Percentiles rank a stretch among this genome's conserved stretches.
phyloP scores from a whole-genome alignment of 2,797 vertebrate species.

The Sebastes hopkinsi region DNA sequence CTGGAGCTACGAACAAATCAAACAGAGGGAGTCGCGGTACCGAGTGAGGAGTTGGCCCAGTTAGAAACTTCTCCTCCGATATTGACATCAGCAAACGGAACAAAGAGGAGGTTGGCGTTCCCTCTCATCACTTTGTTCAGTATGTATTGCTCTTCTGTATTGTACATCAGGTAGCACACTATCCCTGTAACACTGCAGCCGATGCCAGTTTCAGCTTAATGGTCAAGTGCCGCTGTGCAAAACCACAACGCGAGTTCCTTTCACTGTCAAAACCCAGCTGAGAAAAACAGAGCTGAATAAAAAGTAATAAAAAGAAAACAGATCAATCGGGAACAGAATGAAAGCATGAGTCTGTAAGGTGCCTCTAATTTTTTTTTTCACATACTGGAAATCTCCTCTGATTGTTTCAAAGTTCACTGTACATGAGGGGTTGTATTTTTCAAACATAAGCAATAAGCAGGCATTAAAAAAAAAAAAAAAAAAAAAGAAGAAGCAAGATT shows the following conservation, averaged over 20 bases:
- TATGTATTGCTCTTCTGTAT: conserved; percentile 74
- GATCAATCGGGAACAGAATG: conserved; percentile 48
- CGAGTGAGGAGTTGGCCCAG: conserved; percentile 39
- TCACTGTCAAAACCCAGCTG: conserved; percentile 29
- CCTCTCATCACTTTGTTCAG: conserved; percentile 47
- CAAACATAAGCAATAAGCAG: conserved; percentile 71
- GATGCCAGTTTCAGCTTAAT: conserved; percentile 46
- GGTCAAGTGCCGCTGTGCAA: conserved; percentile 62
- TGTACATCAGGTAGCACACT: conserved; percentile 45
- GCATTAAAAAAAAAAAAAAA: conserved; percentile 46
- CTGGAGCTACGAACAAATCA: conserved; percentile 56
- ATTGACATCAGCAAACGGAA: conserved; percentile 65
- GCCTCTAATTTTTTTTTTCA: conserved; percentile 63
- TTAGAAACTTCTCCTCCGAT: conserved; percentile 48
- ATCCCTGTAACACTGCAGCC: conserved; percentile 62
- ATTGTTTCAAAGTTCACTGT: conserved; percentile 78
- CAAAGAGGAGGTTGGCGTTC: conserved; percentile 32
- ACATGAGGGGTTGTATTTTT: conserved; percentile 70
- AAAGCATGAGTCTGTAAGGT: conserved; percentile 73
- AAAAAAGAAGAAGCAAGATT: conserved; percentile 46
- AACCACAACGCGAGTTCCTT: conserved; percentile 54
- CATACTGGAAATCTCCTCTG: conserved; percentile 73
- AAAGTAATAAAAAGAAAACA: conserved; percentile 1
- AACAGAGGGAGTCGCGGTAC: conserved; percentile 54
- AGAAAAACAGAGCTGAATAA: conserved; percentile 44